These are phyloP conservation scores for Pinna nobilis DNA, from an alignment of 1,140 invertebrate genomes.

Conservation along the genomic window DNA sequence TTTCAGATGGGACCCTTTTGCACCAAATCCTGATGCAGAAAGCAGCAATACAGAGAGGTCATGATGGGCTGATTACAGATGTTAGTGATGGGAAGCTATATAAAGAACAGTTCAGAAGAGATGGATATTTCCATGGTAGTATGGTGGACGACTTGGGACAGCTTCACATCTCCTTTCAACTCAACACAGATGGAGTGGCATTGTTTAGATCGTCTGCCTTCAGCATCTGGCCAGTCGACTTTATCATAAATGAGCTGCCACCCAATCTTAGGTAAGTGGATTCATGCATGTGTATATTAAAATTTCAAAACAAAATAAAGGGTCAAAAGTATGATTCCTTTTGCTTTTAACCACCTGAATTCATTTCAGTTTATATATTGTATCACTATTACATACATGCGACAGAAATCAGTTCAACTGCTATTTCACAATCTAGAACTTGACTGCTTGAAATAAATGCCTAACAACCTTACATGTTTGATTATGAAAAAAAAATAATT, in stretches of 20 bases:
- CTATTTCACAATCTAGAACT: too few relatives aligned
- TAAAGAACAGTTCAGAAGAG: conserved; percentile 9
- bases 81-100: conserved; percentile 19
- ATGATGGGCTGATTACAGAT: conserved; percentile 12
- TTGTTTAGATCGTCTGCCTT: conserved; percentile 10
- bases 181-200: conserved; percentile 24
- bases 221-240: conserved; percentile 26
- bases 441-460: too few relatives aligned
- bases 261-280: conserved; percentile 9
- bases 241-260: conserved; percentile 28
- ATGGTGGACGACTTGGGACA: neutral
- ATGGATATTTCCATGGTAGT: conserved; percentile 1
- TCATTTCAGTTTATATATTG: too few relatives aligned
- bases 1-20: conserved; percentile 18
- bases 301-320: too few relatives aligned
- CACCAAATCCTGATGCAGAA: conserved; percentile 19
- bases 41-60: neutral
- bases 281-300: neutral
- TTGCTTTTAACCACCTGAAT: too few relatives aligned
- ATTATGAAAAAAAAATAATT: too few relatives aligned
- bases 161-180: conserved; percentile 19
- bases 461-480: too few relatives aligned
- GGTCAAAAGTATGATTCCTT: too few relatives aligned
- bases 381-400: too few relatives aligned
- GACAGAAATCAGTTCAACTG: too few relatives aligned